Evolutionary conservation across 2,113 vertebrate genomes (phyloP), one percentile per base, ranked within the genome.

Genomic region (Oophaga pumilio): DNA sequence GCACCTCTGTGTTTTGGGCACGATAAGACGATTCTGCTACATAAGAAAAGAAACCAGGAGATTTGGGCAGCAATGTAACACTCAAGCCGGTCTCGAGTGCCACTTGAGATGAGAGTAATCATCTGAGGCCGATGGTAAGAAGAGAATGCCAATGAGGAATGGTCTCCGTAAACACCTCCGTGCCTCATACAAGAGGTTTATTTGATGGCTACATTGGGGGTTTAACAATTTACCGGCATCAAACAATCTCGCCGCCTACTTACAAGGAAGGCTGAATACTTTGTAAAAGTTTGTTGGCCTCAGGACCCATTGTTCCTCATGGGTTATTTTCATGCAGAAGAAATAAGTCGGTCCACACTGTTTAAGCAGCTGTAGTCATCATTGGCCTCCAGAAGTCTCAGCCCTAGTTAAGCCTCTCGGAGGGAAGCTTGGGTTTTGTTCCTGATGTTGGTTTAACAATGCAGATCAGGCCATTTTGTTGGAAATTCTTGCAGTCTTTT

Each of bases 91-190:
- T 90, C 95, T 97, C 94, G 93, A 95, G 96, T 95, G 93, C 94
- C 95, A 96, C 97, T 97, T 96, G 94, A 97, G 92, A 94, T 91
- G 93, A 91, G 91, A 90, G 86, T 91, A 94, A 94, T 95, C 94
- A 91, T 91, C 95, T 95, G 94, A 91, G 94, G 82, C 93, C 96
- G 95, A 92, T 93, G 95, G 93, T 94, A 91, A 43, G 93, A 92
- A 94, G 90, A 93, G 90, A 94, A 92, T 93, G 87, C 89, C 64
- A 92, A 93, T 94, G 95, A 96, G 96, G 95, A 96, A 96, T 95
- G 93, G 95, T 97, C 96, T 93, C 94, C 95, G 95, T 95, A 96
- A 97, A 97, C 95, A 95, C 95, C 93, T 91, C 92, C 94, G 94
- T 94, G 93, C 92, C 84, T 91, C 93, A 95, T 95, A 93, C 93